Evolutionary conservation across 2,113 vertebrate genomes (phyloP).

Genomic region (Oreocharis arfaki): DNA sequence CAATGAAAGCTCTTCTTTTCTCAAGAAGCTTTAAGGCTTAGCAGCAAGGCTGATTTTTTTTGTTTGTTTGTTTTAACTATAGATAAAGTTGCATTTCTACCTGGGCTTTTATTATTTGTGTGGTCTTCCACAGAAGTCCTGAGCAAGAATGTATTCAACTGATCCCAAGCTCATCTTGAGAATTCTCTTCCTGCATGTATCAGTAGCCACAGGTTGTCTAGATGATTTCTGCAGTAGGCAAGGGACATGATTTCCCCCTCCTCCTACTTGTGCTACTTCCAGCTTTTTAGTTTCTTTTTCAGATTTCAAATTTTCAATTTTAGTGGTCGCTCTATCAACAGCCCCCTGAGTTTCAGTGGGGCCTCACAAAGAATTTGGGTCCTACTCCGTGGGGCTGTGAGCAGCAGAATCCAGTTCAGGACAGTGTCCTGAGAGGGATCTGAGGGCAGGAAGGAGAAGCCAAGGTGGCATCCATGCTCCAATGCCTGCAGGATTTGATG

Average conservation of each 20-base stretch:
- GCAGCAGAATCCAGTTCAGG: neutral
- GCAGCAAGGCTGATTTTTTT: neutral
- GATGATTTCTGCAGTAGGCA: neutral
- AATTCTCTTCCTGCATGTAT: neutral
- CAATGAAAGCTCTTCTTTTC: slow-evolving; percentile 27
- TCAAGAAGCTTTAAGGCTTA: slow-evolving; percentile 35
- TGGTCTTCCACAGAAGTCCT: neutral
- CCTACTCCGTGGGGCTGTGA: neutral
- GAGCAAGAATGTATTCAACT: neutral
- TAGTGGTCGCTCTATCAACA: neutral
- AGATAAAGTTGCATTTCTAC: neutral
- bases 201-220: neutral
- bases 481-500: neutral
- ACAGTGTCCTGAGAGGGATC: neutral
- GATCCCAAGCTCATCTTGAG: neutral
- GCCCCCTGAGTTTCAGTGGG: neutral
- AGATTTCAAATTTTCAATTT: neutral
- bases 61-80: neutral
- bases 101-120: neutral
- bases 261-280: neutral
- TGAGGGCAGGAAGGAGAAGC: neutral
- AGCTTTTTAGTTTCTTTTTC: neutral
- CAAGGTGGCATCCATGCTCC: neutral
- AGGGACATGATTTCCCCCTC: neutral
- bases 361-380: neutral